Base-by-base conservation (phyloP, 2,113 vertebrate species). In the Indicator indicator region DNA sequence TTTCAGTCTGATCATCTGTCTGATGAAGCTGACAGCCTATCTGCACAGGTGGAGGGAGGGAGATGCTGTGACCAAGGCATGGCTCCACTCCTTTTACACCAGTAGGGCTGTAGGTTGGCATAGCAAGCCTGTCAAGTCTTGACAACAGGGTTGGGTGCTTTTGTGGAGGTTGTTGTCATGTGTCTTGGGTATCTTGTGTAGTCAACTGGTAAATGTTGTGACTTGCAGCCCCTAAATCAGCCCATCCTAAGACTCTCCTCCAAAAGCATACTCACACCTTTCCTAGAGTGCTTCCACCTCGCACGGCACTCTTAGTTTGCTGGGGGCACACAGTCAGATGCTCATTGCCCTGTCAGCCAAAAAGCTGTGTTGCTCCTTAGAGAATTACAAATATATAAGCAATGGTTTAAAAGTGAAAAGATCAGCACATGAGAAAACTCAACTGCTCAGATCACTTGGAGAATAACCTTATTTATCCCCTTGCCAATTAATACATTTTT, bases 1-100 rank as follows among this genome's bases (percentile, higher is more conserved):
- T 94, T 60, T 71, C 40, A 48, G 80, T 48, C 62, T 88, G 68
- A 74, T 92, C 40, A 65, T 65, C 62, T 93, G 76, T 84, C 86
- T 88, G 69, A 46, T 90, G 38, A 68, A 83, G 30, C 82, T 76
- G 85, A 82, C 84, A 85, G 74, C 63, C 50, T 85, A 1, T 69
- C 63, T 89, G 48, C 58, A 36, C n/a, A 46, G 63, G 82, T 18
- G 23, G 62, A 52, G 36, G 38, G 56, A 76, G n/a, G 67, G 68
- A 83, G 68, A 26, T 1, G 0, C 24, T 50, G 48, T 20, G 27
- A 73, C n/a, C 30, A 1, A 3, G 46, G 52, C 36, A 32, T 59
- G 30, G 27, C n/a, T 89, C n/a, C 46, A 5, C 23, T 82, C 59
- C 17, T 77, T 77, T 80, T n/a, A 33, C 55, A 42, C 1, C 42